These are phyloP conservation scores for Plusia festucae DNA, from an alignment of 2,888 invertebrate species.

Conservation along the genomic window DNA sequence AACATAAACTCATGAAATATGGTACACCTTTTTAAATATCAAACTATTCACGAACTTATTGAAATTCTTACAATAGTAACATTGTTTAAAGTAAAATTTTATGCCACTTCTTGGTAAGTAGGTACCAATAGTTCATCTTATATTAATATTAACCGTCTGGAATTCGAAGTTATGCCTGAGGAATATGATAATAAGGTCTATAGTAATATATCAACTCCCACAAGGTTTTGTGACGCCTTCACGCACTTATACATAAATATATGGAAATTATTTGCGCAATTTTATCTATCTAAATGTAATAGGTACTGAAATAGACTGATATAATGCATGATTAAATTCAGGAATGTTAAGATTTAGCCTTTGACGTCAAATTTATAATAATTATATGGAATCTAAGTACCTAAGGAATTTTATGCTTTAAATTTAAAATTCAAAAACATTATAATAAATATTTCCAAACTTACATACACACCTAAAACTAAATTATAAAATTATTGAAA, in stretches of 20 bases:
- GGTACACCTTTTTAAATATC: no score
- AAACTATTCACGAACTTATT: not conserved
- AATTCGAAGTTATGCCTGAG: slow-evolving; percentile 38
- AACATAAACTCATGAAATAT: no score
- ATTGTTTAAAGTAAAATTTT: slow-evolving; percentile 15
- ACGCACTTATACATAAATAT: slow-evolving; percentile 32
- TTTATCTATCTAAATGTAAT: slow-evolving; percentile 33
- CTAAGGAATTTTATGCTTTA: no score
- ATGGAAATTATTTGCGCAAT: slow-evolving; percentile 37
- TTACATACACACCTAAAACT: no score
- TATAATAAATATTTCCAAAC: no score
- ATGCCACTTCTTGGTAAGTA: slow-evolving; percentile 36
- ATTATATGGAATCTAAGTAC: no score
- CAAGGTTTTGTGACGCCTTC: slow-evolving; percentile 39
- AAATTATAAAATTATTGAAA: no score
- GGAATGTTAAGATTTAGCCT: slow-evolving; percentile 22
- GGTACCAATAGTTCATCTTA: slow-evolving; percentile 48
- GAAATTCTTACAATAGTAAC: not conserved
- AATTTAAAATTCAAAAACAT: no score
- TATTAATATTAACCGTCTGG: slow-evolving; percentile 46
- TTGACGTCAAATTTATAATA: not conserved
- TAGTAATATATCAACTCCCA: slow-evolving; percentile 54
- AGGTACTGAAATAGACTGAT: slow-evolving; percentile 9
- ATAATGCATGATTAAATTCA: slow-evolving; percentile 5
- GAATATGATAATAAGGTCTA: slow-evolving; percentile 48